Evolutionary conservation across 2,113 vertebrate species (phyloP), one percentile per base, ranked within the genome.

Genomic region (Lophura nycthemera): DNA sequence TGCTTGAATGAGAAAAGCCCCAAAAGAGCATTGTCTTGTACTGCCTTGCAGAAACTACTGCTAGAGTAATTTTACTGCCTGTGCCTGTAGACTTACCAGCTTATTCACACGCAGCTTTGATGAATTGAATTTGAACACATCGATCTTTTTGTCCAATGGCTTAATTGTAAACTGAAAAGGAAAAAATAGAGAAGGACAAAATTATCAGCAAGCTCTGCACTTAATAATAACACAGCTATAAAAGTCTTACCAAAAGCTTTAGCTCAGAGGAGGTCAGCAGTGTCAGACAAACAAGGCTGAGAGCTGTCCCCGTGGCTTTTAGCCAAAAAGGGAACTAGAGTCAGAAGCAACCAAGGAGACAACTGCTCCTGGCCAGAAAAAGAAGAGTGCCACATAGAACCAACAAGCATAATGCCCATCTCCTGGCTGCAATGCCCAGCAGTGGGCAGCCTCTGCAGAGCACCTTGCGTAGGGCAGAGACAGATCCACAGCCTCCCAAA

Each of bases 51-150:
- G 78, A 91, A 67, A 38, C 76, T 36, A 17, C 77, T 69, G 77
- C 92, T 84, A 81, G 74, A 80, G 52, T 12, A 24, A 24, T 50
- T 50, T 50, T 50, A 93, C 82, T 42, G 5, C 19, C 61, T 83
- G 84, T 47, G 74, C 59, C 78, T 81, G 48, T 80, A 59, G 48
- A 69, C 83, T 92, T 43, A 99, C 99, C 99, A 99, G 94, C 92
- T 99, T 99, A 96, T 99, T 99, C 90, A 99, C 99, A 92, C 98
- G 97, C 60, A 99, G 97, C 65, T 99, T 99, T 20, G 99, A 99
- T 48, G 99, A 99, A 97, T 99, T 99, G 97, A 99, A 99, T 96
- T 99, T 99, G 93, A 99, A 99, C 95, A 99, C 98, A 48, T 99
- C 98, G 15, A 98, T 98, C 97, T 99, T 99, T 97, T 99, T 99